Evolutionary conservation across 1,140 invertebrate genomes (phyloP), one percentile per base, ranked within the genome.

Genomic region (Potamilus streckersoni): DNA sequence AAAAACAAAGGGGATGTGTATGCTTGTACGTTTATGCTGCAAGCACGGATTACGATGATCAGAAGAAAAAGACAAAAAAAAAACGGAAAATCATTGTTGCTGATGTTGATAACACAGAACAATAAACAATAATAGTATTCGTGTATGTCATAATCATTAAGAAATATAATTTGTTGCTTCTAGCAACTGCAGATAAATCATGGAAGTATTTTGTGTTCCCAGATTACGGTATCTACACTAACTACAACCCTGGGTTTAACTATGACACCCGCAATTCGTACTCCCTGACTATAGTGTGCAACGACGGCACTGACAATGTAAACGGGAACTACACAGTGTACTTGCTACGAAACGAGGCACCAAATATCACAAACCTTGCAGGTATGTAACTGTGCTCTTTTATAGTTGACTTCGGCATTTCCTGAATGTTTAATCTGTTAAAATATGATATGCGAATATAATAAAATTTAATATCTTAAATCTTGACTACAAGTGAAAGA

Each of bases 151-250:
- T 64, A 23, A 64, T 64, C 1, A 64, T 5, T 19, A 16, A 23
- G 62, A 19, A 23, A 31, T 16, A 14, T 19, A 19, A 23, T 19
- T 23, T 64, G 20, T 0, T 64, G 13, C 20, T 64, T 31, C 14
- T 23, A 23, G 31, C 12, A 20, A 64, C 1, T 2, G 13, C 0
- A 15, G 31, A 64, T 17, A 14, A 14, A 64, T 20, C 13, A 2
- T 23, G 31, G 31, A 64, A 64, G 0, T 13, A 31, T 64, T 64
- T 17, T 64, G 1, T 64, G 14, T 64, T 6, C 62, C 8, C 62
- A 67, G 65, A 23, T 15, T 67, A 67, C 38, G 65, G 65, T 19
- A 67, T 67, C 31, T 67, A 67, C 23, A 67, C n/a, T 49, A 49
- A 67, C 15, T 27, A n/a, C 19, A 31, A 27, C 65, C 65, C 65